Evolutionary conservation across 2,888 invertebrate genomes (phyloP).

Genomic region (Himalopsyche kuldschensis): DNA sequence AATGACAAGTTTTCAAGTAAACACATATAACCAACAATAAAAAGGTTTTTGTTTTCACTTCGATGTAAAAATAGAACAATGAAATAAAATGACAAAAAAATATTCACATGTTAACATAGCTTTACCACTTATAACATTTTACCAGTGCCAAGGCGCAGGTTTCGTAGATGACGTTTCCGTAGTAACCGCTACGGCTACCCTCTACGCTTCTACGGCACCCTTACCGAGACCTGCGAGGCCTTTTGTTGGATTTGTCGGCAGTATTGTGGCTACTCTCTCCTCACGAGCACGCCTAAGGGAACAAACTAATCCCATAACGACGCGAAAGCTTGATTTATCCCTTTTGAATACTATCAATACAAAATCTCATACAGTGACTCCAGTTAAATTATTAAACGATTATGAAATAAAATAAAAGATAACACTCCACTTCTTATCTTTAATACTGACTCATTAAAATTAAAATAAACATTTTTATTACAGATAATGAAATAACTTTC

Average conservation of each 20-base stretch:
- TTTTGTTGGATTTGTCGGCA: conserved; percentile 17
- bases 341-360: background rate
- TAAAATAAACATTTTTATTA: too few species aligned
- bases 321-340: background rate
- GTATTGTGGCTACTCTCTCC: conserved; percentile 11
- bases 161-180: conserved; percentile 21
- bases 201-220: background rate
- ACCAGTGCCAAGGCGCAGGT: background rate
- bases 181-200: conserved; percentile 11
- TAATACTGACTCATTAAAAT: too few species aligned
- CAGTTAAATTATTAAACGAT: background rate
- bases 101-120: too few species aligned
- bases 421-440: too few species aligned
- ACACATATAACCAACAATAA: too few species aligned
- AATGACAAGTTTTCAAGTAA: too few species aligned
- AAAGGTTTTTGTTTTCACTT: too few species aligned
- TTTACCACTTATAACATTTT: too few species aligned
- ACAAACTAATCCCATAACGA: background rate
- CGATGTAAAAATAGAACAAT: too few species aligned
- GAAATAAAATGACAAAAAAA: too few species aligned
- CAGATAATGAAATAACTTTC: too few species aligned
- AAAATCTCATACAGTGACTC: background rate
- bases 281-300: conserved; percentile 8
- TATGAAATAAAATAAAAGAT: background rate
- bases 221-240: background rate